These are phyloP conservation scores for Vollenhovia emeryi DNA, from an alignment of 1,140 invertebrate species.

Conservation along the genomic window DNA sequence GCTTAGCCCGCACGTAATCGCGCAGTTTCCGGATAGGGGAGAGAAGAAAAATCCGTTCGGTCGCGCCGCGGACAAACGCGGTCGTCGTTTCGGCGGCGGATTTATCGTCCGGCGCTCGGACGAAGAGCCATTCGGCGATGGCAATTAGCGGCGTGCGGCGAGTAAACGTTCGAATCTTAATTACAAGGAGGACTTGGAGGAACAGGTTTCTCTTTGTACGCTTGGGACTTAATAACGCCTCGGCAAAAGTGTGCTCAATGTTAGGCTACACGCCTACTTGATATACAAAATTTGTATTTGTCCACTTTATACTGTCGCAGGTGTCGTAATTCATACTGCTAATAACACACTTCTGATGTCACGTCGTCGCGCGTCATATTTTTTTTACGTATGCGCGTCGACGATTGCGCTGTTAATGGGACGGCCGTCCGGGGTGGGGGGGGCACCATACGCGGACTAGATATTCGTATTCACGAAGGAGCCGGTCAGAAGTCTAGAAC, in stretches of 20 bases:
- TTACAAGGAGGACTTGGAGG: conserved; percentile 30
- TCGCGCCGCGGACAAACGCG: not conserved
- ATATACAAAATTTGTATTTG: conserved; percentile 25
- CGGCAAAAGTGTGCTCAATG: not conserved
- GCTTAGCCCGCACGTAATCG: conserved; percentile 67
- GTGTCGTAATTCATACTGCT: not conserved
- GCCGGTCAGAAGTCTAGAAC: conserved; percentile 62
- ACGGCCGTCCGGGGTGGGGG: too few species aligned
- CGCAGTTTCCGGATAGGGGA: conserved; percentile 36
- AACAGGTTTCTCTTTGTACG: conserved; percentile 35
- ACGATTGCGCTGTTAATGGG: not conserved
- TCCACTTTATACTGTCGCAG: conserved; percentile 5
- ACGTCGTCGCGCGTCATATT: not conserved
- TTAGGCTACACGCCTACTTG: not conserved
- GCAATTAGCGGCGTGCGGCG: conserved; percentile 41
- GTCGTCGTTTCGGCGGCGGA: conserved; percentile 19
- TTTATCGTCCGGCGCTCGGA: conserved; percentile 23
- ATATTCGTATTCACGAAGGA: conserved; percentile 61
- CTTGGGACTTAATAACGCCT: conserved; percentile 13
- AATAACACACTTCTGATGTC: not conserved
- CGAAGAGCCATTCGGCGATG: conserved; percentile 19
- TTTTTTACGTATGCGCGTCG: not conserved
- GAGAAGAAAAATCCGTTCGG: conserved; percentile 64
- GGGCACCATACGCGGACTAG: not conserved
- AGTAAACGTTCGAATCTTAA: conserved; percentile 39